phyloP scores from a whole-genome alignment of 2,113 vertebrate genomes.

The Aythya baeri region DNA sequence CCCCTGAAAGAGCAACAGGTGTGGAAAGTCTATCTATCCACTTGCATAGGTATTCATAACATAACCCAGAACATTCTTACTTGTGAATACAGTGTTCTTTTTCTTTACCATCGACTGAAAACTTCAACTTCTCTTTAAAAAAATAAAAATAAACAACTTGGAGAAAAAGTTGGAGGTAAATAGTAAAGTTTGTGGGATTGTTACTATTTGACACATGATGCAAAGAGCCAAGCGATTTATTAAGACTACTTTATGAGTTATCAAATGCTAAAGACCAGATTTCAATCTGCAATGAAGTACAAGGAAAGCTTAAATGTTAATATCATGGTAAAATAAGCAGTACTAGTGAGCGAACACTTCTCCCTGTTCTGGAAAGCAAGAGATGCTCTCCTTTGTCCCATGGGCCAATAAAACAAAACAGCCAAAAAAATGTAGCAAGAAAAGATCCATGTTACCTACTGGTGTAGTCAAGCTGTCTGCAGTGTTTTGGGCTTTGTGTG shows the following conservation, averaged over 20 bases:
- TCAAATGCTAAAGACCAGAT: neutral
- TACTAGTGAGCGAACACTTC: neutral
- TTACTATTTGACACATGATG: neutral
- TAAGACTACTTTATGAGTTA: neutral
- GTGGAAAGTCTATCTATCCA: neutral
- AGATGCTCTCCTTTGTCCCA: neutral
- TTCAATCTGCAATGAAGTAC: neutral
- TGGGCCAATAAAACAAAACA: neutral
- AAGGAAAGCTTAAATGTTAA: rapidly evolving
- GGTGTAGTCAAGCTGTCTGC: neutral
- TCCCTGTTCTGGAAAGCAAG: neutral
- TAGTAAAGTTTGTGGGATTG: neutral
- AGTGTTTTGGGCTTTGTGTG: neutral
- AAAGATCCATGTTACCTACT: rapidly evolving
- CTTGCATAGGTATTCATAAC: neutral
- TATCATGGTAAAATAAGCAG: neutral
- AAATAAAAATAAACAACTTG: too few species aligned
- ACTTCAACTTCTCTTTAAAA: neutral
- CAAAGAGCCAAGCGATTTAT: neutral
- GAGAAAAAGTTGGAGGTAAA: neutral
- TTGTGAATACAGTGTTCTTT: neutral
- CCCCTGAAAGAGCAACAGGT: neutral
- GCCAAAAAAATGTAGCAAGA: neutral
- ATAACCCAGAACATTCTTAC: neutral
- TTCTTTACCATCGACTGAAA: neutral